Evolutionary conservation across 2,113 vertebrate genomes (phyloP), one percentile per base, ranked within the genome.

Genomic region (Poicephalus meyeri): DNA sequence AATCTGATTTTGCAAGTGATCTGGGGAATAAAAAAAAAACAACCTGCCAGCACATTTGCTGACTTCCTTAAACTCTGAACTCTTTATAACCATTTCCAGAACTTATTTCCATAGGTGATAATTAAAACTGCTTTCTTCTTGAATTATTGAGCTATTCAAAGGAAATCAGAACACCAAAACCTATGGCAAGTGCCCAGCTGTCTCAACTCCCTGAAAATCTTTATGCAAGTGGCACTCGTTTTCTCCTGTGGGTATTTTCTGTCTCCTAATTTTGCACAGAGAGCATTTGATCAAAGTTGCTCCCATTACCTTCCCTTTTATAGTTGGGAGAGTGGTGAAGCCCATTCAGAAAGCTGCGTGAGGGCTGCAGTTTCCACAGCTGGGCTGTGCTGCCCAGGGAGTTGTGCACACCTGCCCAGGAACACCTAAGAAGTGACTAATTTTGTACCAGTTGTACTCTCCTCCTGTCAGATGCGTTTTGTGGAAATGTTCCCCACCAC

Each of bases 181-280:
- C 13, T 37, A n/a, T 3, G 8, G 21, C 1, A 1, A 44, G 24
- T 4, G 13, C 12, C 7, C 46, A 63, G 35, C 20, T 6, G 8
- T 17, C 66, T 63, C 60, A 31, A 29, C 21, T 33, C 37, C 72
- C 33, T 26, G 46, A 78, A 91, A 66, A 35, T 24, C 31, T 65
- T 68, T 10, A 39, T 8, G 5, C 29, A 39, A 80, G n/a, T 11
- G 17, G 23, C 23, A 41, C 2, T 0, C 5, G 1, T 28, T 25
- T 47, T 41, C 39, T 46, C 16, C 3, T 9, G 31, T 11, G 44
- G 33, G 50, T 65, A 18, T 9, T 39, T 56, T 33, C 70, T 28
- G 33, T 11, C 47, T 49, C 65, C 64, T 28, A 4, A 10, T 33
- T 49, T 47, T 86, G 28, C 26, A 23, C 19, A 53, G 10, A 20